A percentile compares a stretch with the other conserved stretches of the same genome.
Evolutionary conservation across 92 coral and sea anemone genomes (phyloP).

Genomic region (Epizoanthus rinbou): DNA sequence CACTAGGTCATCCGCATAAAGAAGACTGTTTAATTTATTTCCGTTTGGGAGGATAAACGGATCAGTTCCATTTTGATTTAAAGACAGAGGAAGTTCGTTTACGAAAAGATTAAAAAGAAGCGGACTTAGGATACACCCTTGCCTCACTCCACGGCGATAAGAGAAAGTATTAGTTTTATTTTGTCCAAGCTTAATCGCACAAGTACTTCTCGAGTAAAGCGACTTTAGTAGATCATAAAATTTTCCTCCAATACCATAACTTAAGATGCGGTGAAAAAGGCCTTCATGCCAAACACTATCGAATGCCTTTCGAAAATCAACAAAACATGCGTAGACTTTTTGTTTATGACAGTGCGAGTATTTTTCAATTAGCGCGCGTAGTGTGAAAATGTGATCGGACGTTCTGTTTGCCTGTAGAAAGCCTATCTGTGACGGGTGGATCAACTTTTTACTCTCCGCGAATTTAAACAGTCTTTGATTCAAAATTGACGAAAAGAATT

Average conservation of each 20-base stretch:
- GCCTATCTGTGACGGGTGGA: slow-evolving; percentile 52
- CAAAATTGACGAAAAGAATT: slow-evolving; percentile 43
- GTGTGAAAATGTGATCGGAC: slow-evolving; percentile 53
- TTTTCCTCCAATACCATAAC: neutral
- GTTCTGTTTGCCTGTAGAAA: slow-evolving; percentile 51
- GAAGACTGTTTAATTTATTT: no score
- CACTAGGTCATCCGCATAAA: neutral
- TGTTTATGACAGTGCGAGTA: neutral
- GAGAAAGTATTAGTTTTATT: neutral
- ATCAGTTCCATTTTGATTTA: neutral
- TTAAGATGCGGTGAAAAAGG: no score
- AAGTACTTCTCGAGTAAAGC: neutral
- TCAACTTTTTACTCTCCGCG: slow-evolving; percentile 18
- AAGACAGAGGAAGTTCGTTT: neutral
- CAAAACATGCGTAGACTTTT: no score
- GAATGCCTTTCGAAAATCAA: no score
- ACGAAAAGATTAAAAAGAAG: no score
- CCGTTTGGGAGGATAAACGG: neutral
- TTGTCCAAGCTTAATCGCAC: neutral
- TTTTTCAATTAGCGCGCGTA: slow-evolving; percentile 3
- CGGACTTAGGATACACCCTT: neutral
- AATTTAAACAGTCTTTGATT: slow-evolving; percentile 42
- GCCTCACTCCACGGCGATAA: neutral
- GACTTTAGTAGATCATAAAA: neutral
- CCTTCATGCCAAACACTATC: no score